A percentile compares a stretch with the other conserved stretches of the same genome.
Evolutionary conservation across 2,888 invertebrate genomes (phyloP).

Genomic region (Neocrepidodera transversa): DNA sequence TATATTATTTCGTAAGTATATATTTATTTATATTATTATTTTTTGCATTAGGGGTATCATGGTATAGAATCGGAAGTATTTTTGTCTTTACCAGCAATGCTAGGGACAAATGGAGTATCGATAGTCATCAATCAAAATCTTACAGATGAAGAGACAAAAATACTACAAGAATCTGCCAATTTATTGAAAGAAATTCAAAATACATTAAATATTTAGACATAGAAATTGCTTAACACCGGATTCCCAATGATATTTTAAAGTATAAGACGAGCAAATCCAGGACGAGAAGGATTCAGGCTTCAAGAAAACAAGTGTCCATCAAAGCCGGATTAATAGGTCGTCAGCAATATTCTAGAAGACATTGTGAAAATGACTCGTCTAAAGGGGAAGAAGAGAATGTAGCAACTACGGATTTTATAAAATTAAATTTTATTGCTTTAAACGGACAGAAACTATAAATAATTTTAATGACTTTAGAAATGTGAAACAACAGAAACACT

Average conservation of each 20-base stretch:
- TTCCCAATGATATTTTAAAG: not conserved
- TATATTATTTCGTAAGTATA: no score
- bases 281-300: no score
- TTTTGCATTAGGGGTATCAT: slow-evolving; percentile 73
- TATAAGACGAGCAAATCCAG: not conserved
- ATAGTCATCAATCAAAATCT: slow-evolving; percentile 78
- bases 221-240: slow-evolving; percentile 4
- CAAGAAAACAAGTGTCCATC: no score
- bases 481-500: no score
- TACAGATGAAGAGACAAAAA: slow-evolving; percentile 67
- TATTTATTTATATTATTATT: not conserved
- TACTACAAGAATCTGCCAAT: slow-evolving; percentile 72
- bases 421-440: no score
- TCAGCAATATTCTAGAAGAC: no score
- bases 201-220: slow-evolving; percentile 31
- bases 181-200: slow-evolving; percentile 44
- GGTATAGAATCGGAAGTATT: slow-evolving; percentile 84
- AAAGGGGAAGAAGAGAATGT: no score
- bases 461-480: no score
- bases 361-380: no score
- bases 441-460: no score
- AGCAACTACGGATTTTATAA: no score
- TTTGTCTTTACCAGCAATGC: slow-evolving; percentile 82
- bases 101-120: slow-evolving; percentile 75
- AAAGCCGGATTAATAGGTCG: no score